Evolutionary conservation across 1,140 invertebrate genomes (phyloP), one percentile per base, ranked within the genome.

Genomic region (Triops cancriformis): DNA sequence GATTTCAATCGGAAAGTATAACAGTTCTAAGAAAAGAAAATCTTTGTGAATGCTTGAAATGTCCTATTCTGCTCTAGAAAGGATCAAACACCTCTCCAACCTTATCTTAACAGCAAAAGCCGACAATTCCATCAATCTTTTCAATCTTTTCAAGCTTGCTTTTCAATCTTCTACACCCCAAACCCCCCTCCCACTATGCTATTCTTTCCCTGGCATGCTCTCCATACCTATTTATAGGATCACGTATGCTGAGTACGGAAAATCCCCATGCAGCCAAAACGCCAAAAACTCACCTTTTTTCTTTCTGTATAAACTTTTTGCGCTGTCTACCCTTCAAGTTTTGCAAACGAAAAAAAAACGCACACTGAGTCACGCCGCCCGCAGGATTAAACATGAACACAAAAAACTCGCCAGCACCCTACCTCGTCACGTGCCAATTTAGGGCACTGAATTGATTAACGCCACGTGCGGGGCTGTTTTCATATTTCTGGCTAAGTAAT

Each of bases 381-480:
- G 14, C 51, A 14, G 51, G 51, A 64, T 23, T 64, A 5, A n/a
- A n/a, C 23, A 64, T 64, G 51, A 4, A 18, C 23, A 7, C 11
- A 64, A 64, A 64, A 23, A 64, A 64, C 51, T 6, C 51, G 10
- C 51, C 10, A 64, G 18, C 14, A 64, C 0, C 51, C 23, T 64
- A 64, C 51, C 14, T 64, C 51, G 51, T 64, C 51, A 64, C 51
- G 51, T 64, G 51, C 51, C 51, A 64, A 64, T 64, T 64, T 64
- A 64, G 51, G 51, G 6, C 51, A 64, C 14, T 64, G 23, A 64
- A 64, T n/a, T 64, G 51, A 64, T 64, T 64, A 64, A 64, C 51
- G 51, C 14, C 51, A 64, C 51, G 51, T 23, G 51, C 51, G 31
- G 7, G 31, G 51, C 51, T 64, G 23, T 64, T 64, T 64, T 64